Evolutionary conservation across 2,113 vertebrate species (phyloP).

Genomic region (Nothocercus julius): DNA sequence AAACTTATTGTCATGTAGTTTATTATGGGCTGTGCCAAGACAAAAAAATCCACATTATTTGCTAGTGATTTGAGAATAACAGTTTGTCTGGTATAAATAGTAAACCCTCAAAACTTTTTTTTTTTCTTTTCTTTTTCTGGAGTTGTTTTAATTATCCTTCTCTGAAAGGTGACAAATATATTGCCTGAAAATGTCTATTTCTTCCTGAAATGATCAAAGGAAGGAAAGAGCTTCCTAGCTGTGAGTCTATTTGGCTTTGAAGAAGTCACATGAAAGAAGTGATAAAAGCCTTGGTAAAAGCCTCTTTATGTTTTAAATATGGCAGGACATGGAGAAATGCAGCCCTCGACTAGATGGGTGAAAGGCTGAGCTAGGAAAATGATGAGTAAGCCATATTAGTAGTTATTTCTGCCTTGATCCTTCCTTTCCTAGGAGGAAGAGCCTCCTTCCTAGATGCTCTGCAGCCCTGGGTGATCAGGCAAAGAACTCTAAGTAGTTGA

Average conservation of each 20-base stretch:
- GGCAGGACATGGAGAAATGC: neutral
- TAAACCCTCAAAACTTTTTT: neutral
- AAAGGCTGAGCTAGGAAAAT: neutral
- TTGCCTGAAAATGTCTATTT: neutral
- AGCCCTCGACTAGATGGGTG: neutral
- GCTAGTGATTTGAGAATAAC: neutral
- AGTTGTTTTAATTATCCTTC: neutral
- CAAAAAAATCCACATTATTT: neutral
- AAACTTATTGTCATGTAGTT: fast-evolving
- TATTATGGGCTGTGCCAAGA: neutral
- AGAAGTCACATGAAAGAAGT: neutral
- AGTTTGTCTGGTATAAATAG: neutral
- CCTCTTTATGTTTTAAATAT: neutral
- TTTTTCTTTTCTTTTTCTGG: fast-evolving
- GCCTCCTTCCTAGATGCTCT: neutral
- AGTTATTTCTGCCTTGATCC: neutral
- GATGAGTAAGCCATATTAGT: neutral
- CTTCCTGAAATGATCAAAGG: neutral
- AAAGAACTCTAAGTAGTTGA: neutral
- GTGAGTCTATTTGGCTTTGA: neutral
- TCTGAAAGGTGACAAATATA: neutral
- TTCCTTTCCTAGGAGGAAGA: neutral
- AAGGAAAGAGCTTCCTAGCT: neutral
- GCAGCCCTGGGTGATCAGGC: neutral
- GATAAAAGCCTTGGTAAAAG: neutral